Evolutionary conservation across 2,888 invertebrate genomes (phyloP), one percentile per base, ranked within the genome.

Genomic region (Vandiemenella viatica): DNA sequence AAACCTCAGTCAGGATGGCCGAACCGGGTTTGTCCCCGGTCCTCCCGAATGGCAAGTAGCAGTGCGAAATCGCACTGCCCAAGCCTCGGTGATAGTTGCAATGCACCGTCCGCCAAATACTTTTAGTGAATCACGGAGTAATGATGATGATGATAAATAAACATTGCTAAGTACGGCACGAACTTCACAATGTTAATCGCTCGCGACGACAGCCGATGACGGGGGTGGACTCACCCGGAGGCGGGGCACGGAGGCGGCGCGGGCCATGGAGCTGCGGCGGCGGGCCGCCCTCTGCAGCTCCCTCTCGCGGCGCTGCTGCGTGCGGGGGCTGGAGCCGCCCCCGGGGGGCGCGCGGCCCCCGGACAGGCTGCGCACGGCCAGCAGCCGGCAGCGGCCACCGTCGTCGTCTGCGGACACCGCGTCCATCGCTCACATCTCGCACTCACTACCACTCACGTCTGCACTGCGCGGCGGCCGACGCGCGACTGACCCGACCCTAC

Each of bases 221-320:
- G n/a, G n/a, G n/a, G n/a, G n/a, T 38, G 20, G 5, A 19, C 46
- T 46, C 37, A 52, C 52, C 45, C 63, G 58, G 44, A 62, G 57
- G 54, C 66, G 60, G 8, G 68, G 67, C 50, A 67, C 63, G 46
- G 68, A 68, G 3, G 65, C 62, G 15, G 67, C 67, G 55, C 67
- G 60, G n/a, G 62, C 61, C 57, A 63, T 63, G 55, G 66, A 63
- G 45, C 62, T 63, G 10, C 66, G 60, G 15, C 67, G 58, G 32
- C 67, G 53, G 7, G 65, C 59, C 45, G 64, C 59, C 51, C 67
- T 59, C 22, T 65, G 66, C 3, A 66, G 58, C 50, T 66, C 66
- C 40, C 66, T 58, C 55, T 67, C 66, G 22, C 50, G 19, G 32
- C 46, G 18, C 20, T 18, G 37, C 17, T 15, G 22, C 37, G 1